These are phyloP conservation scores for Eupithecia pulchellata DNA, from an alignment of 2,888 invertebrate genomes.

Conservation along the genomic window DNA sequence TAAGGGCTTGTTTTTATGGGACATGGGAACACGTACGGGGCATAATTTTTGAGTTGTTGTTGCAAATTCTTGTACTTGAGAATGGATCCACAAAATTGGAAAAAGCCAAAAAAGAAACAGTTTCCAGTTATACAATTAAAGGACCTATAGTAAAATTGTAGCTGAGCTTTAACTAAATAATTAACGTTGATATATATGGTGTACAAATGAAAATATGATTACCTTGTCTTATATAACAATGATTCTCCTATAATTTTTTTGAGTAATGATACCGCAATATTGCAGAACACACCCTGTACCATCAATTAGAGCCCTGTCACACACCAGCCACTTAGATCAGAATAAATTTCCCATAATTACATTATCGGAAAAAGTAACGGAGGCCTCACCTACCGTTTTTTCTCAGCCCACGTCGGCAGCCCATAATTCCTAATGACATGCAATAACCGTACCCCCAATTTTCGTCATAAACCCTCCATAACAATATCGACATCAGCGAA, in stretches of 20 bases:
- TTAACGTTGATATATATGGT: not conserved
- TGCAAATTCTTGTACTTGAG: conserved; percentile 53
- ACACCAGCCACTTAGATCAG: conserved; percentile 57
- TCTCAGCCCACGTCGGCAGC: conserved; percentile 76
- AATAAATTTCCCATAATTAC: conserved; percentile 85
- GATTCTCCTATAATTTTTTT: conserved; percentile 2
- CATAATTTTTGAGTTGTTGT: conserved; percentile 80
- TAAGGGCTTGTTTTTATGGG: conserved; percentile 81
- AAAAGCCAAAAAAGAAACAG: not conserved
- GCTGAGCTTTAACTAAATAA: no score
- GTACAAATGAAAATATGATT: not conserved
- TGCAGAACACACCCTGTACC: conserved; percentile 1
- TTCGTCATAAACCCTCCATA: conserved; percentile 85
- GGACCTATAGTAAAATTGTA: no score
- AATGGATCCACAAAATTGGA: conserved; percentile 35
- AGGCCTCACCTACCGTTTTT: conserved; percentile 73
- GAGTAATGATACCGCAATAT: not conserved
- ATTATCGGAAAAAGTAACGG: conserved; percentile 76
- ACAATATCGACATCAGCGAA: conserved; percentile 86
- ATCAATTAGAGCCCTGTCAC: conserved; percentile 33
- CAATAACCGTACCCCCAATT: conserved; percentile 86
- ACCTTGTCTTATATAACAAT: not conserved
- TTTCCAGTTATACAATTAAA: not conserved
- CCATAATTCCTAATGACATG: conserved; percentile 86
- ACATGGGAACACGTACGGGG: conserved; percentile 78